Base-by-base conservation (phyloP, 2,797 vertebrate genomes). In the Tadarida brasiliensis region DNA sequence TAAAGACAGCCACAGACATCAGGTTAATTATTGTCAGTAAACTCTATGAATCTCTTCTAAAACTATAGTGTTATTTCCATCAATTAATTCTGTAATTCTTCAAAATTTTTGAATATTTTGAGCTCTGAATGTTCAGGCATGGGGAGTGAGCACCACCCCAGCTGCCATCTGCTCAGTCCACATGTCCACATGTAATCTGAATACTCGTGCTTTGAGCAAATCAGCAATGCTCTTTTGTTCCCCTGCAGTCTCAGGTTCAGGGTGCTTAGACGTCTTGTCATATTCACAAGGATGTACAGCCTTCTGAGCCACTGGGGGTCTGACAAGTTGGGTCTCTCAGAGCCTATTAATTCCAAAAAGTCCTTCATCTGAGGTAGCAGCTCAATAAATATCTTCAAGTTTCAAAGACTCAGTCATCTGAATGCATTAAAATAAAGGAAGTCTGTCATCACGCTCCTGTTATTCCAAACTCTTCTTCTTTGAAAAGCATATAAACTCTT, bases 331-430 rank as follows among this genome's bases (percentile, higher is more conserved):
- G 95, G 96, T 92, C 95, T 96, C 61, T 95, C 59, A 11, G 86
- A 96, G 89, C 80, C 96, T 93, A 97, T 98, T 97, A 97, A 98
- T 97, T 97, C 93, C 30, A 91, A 89, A 95, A 97, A 93, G 93
- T 96, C 96, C 96, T 98, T 97, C 93, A 96, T 86, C 67, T 59
- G 88, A 73, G 92, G 67, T 84, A 97, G 78, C 77, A 87, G 94
- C 95, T 96, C 92, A 96, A 77, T 81, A 90, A 97, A 87, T 92
- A 94, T 73, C 94, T 94, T 97, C 89, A 91, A 94, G 61, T 95
- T 94, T 92, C 83, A 93, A 19, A 84, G 83, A 94, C 67, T 94
- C 67, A 80, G 82, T 78, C 94, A 95, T 91, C 65, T 73, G 74
- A 95, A 95, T 68, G 73, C 49, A 77, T 96, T 91, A 90, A 94